Conservation (phyloP, 2,113 vertebrate genomes). For the Pachycephala philippinensis region DNA sequence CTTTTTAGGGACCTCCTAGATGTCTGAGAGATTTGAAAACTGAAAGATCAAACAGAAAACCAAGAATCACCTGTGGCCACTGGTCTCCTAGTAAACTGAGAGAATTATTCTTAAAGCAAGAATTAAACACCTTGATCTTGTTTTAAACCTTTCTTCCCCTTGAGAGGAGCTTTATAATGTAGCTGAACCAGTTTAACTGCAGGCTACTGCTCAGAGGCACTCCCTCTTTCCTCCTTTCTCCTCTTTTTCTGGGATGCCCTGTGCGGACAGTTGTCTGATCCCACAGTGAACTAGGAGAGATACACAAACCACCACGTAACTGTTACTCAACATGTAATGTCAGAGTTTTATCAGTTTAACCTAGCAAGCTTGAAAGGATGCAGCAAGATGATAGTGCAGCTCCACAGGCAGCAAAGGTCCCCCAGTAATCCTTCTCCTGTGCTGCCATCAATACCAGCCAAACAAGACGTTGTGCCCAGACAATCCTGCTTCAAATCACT, state of each 20-base stretch:
- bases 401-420: neutral
- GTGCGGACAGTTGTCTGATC: neutral
- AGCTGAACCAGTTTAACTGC: neutral
- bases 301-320: neutral
- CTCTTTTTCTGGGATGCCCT: neutral
- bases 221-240: neutral
- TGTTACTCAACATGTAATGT: neutral
- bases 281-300: neutral
- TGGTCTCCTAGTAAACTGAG: neutral
- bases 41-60: neutral
- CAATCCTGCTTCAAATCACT: neutral
- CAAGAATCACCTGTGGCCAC: neutral
- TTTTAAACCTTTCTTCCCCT: neutral
- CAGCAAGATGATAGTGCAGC: neutral
- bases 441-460: neutral
- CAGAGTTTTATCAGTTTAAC: neutral
- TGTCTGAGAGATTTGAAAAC: neutral
- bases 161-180: neutral
- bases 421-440: neutral
- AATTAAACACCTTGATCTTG: neutral
- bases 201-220: neutral
- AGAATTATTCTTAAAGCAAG: neutral
- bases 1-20: neutral
- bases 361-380: neutral
- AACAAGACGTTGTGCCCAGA: rapidly evolving